Evolutionary conservation across 2,797 vertebrate genomes (phyloP).

Genomic region (Melanotaenia boesemani): DNA sequence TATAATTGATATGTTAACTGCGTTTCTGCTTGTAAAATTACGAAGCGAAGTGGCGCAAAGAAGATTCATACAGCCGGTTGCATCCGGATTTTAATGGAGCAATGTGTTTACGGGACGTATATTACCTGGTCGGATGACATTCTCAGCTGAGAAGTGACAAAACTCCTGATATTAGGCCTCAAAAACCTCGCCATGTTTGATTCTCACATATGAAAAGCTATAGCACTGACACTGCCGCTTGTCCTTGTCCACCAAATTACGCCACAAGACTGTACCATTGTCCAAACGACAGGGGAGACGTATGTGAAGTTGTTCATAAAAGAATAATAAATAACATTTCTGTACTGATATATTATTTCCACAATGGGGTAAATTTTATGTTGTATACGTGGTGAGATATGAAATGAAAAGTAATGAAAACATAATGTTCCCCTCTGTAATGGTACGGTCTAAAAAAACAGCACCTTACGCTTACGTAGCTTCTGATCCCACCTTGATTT

Average conservation of each 20-base stretch:
- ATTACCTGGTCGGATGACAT: constrained; percentile 82
- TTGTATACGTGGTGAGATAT: background rate
- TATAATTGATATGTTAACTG: background rate
- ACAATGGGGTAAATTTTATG: fast-evolving
- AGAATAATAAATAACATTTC: fast-evolving
- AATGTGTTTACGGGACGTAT: background rate
- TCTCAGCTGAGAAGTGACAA: constrained; percentile 76
- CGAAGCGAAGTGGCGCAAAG: background rate
- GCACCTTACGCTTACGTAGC: constrained; percentile 7
- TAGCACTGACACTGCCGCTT: constrained; percentile 12
- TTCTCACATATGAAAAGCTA: background rate
- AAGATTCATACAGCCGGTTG: background rate
- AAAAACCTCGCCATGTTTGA: constrained; percentile 77
- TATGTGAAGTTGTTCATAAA: background rate
- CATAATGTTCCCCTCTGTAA: background rate
- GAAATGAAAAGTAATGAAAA: background rate
- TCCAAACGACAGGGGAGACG: constrained; percentile 1
- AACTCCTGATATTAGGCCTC: constrained; percentile 69
- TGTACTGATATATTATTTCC: background rate
- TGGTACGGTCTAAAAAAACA: constrained; percentile 47
- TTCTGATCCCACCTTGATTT: background rate
- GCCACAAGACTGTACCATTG: constrained; percentile 73
- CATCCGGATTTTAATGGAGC: background rate
- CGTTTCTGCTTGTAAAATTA: background rate
- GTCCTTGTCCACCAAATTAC: constrained; percentile 67